A percentile compares a stretch with the other conserved stretches of the same genome.
These are phyloP conservation scores for Epistrophe grossulariae DNA, from an alignment of 2,888 invertebrate genomes.

Conservation along the genomic window DNA sequence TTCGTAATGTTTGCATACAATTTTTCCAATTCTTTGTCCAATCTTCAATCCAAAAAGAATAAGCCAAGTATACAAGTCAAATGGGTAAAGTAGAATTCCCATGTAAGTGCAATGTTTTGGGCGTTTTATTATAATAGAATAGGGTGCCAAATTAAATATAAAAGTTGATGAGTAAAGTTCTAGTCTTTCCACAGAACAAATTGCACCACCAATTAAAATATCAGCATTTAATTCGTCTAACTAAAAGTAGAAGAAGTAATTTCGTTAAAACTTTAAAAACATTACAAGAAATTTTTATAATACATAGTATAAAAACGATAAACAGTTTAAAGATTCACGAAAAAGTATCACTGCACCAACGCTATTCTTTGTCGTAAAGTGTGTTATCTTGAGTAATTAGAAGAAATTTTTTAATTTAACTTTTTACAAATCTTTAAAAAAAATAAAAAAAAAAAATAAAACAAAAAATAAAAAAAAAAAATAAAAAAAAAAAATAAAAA, in stretches of 20 bases:
- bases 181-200: neutral
- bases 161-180: neutral
- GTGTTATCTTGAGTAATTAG: no score
- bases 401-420: no score
- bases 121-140: neutral
- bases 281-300: no score
- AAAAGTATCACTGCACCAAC: no score
- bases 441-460: no score
- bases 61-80: slow-evolving; percentile 2
- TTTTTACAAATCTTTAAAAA: no score
- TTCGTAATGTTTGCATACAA: neutral
- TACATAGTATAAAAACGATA: no score
- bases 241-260: neutral
- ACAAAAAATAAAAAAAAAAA: no score
- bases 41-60: neutral
- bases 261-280: no score
- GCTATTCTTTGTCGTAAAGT: no score
- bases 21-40: neutral
- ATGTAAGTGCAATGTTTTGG: neutral
- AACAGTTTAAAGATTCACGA: no score
- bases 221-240: neutral
- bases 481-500: no score
- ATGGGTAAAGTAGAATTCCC: neutral
- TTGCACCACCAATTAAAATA: neutral
- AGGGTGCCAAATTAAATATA: neutral